Evolutionary conservation across 2,888 invertebrate genomes (phyloP).

Genomic region (Diarsia rubi): DNA sequence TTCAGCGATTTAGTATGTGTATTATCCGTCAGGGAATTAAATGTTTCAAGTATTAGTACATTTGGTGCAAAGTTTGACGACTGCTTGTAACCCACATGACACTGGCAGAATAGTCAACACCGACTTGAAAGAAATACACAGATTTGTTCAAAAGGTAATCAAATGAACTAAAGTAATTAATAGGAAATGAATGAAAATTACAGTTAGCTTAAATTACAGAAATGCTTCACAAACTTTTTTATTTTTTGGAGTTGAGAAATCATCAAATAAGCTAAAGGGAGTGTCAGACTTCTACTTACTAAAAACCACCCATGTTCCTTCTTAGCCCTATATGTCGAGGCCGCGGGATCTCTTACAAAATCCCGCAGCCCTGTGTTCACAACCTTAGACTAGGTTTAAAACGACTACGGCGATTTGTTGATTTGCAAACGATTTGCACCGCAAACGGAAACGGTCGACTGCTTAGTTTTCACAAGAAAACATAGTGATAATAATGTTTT

Average conservation of each 20-base stretch:
- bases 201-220: not conserved
- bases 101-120: too few relatives aligned
- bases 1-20: not conserved
- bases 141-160: not conserved
- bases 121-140: too few relatives aligned
- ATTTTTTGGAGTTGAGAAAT: too few relatives aligned
- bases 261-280: too few relatives aligned
- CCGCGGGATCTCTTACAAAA: too few relatives aligned
- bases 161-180: not conserved
- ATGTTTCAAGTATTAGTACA: not conserved
- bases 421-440: slow-evolving; percentile 27
- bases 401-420: slow-evolving; percentile 1
- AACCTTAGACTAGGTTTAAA: slow-evolving; percentile 2
- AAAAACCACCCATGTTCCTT: too few relatives aligned
- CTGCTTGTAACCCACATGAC: too few relatives aligned
- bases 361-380: too few relatives aligned
- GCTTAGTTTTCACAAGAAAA: slow-evolving; percentile 7
- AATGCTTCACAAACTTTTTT: too few relatives aligned
- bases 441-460: slow-evolving; percentile 18
- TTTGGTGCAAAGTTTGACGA: too few relatives aligned
- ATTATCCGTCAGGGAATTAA: not conserved
- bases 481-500: not conserved
- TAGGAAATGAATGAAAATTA: not conserved
- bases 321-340: too few relatives aligned
- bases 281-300: too few relatives aligned